Evolutionary conservation across 2,113 vertebrate species (phyloP), one percentile per base, ranked within the genome.

Genomic region (Hystrix cristata): DNA sequence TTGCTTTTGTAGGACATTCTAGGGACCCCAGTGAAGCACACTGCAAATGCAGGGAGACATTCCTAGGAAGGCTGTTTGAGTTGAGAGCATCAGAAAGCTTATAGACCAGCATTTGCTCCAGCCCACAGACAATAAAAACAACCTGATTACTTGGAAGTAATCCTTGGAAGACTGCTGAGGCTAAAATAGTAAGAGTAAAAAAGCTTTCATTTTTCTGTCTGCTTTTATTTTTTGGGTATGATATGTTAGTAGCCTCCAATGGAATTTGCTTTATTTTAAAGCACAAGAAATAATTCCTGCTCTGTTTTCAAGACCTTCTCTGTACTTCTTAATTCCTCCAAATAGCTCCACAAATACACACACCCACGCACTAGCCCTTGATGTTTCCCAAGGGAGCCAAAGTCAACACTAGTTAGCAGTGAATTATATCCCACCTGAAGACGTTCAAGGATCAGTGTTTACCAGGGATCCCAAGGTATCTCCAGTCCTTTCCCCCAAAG

Each of bases 91-190:
- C 31, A 48, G 67, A 65, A n/a, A 65, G 34, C 90, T 97, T 90
- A 90, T 25, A 81, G 60, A 48, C 51, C 60, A 83, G 89, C 31
- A 31, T 89, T 88, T 78, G 69, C 65, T 83, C 84, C 87, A 92
- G 38, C 83, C 92, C 80, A 72, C n/a, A 91, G 82, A 95, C 80
- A 97, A 86, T 82, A 96, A 90, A 96, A 96, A 95, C 82, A 96
- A 74, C 76, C 80, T 16, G 18, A 79, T 93, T 69, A 57, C 38
- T 38, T 38, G 38, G 38, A 38, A 38, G 38, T 38, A 38, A 38
- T 38, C 48, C 34, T 93, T 64, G 81, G 84, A 87, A 86, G 60
- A 55, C 34, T 91, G n/a, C 29, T 0, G 0, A 83, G 62, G 72
- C 81, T 89, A 69, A 81, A 80, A 82, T 46, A 72, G 71, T 72